phyloP scores from a whole-genome alignment of 2,888 invertebrate genomes.

The Crioceris asparagi region DNA sequence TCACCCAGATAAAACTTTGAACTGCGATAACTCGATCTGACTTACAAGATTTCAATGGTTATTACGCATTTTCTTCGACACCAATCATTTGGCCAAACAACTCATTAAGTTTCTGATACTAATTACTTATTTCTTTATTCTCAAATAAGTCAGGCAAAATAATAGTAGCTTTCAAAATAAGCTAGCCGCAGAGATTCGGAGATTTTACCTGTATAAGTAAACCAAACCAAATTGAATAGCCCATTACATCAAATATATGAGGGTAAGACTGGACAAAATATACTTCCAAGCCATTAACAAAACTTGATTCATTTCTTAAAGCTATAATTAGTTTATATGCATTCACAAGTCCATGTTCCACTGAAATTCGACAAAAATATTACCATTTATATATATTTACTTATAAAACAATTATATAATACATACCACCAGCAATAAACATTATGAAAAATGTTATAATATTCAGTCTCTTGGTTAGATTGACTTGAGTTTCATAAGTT shows the following conservation, averaged over 20 bases:
- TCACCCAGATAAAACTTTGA: too few relatives aligned
- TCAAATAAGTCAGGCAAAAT: too few relatives aligned
- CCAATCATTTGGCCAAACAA: too few relatives aligned
- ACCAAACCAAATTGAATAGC: conserved; percentile 18
- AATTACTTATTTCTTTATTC: too few relatives aligned
- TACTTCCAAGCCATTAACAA: neutral
- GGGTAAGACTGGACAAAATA: neutral
- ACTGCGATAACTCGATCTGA: too few relatives aligned
- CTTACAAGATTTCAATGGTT: too few relatives aligned
- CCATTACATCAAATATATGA: conserved; percentile 5
- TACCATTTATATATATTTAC: neutral
- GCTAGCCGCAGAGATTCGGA: neutral
- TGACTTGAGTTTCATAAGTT: conserved; percentile 12
- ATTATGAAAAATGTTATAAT: conserved; percentile 5
- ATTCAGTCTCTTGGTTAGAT: conserved; percentile 7
- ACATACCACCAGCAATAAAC: conserved; percentile 4
- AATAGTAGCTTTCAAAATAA: neutral
- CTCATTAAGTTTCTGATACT: too few relatives aligned
- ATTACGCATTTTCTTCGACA: too few relatives aligned
- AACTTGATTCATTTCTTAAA: conserved; percentile 6
- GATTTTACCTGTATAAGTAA: conserved; percentile 16
- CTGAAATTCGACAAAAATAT: conserved; percentile 10
- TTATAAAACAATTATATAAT: neutral
- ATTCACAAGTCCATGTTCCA: conserved; percentile 18
- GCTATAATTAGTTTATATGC: conserved; percentile 12